phyloP scores from a whole-genome alignment of 1,140 invertebrate species.

The Conus betulinus region DNA sequence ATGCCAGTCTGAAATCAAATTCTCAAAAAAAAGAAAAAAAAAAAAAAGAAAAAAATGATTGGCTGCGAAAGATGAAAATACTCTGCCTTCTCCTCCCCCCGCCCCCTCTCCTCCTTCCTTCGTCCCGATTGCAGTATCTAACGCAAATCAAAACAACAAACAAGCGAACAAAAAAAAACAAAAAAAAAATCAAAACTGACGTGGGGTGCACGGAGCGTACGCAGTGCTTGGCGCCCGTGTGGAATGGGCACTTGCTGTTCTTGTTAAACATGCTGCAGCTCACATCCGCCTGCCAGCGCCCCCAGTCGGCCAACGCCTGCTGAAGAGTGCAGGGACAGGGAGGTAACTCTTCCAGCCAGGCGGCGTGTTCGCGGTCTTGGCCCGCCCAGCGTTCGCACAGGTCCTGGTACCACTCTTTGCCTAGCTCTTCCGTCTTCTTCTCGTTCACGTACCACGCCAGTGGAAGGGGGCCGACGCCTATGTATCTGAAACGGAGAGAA shows the following conservation, averaged over 20 bases:
- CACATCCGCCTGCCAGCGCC: conserved; percentile 92
- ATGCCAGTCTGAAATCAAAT: no score
- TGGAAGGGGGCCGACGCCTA: conserved; percentile 48
- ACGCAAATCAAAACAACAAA: no score
- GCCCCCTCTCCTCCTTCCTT: no score
- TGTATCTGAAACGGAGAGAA: neutral
- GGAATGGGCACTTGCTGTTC: conserved; percentile 87
- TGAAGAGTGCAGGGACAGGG: conserved; percentile 94
- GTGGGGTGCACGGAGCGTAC: conserved; percentile 93
- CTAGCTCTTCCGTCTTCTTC: conserved; percentile 43
- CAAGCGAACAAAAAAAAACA: no score
- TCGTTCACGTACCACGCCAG: conserved; percentile 65
- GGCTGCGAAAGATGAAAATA: no score
- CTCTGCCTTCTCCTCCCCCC: no score
- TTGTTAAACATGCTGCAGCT: conserved; percentile 87
- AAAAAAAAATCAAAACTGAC: conserved; percentile 78
- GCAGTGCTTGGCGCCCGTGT: conserved; percentile 92
- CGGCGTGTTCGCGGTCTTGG: conserved; percentile 48
- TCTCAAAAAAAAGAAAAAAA: no score
- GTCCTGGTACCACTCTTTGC: conserved; percentile 57
- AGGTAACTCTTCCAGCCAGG: conserved; percentile 74
- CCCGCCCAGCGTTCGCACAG: conserved; percentile 60
- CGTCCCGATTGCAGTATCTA: no score
- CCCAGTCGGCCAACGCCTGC: conserved; percentile 93
- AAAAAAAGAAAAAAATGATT: no score